Conservation (phyloP, 2,797 vertebrate species). For the Peromyscus aztecus region DNA sequence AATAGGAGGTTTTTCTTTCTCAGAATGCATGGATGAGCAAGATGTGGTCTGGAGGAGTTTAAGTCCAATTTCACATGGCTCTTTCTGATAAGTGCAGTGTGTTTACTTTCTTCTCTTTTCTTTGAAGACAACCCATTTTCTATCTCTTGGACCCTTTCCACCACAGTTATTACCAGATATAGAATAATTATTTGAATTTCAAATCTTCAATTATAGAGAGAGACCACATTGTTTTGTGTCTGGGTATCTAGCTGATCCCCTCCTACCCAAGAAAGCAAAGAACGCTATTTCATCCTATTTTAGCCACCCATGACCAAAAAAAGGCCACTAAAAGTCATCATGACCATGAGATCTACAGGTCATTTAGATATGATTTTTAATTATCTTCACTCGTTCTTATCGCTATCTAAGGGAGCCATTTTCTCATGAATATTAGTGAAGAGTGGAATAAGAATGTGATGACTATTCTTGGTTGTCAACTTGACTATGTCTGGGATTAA, state of each 20-base stretch:
- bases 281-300: neutral
- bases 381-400: neutral
- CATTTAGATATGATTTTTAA: no score
- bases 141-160: neutral
- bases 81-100: neutral
- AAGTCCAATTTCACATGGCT: neutral
- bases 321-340: neutral
- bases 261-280: neutral
- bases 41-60: neutral
- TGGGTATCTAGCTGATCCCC: fast-evolving
- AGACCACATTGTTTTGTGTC: neutral
- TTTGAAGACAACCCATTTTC: no score
- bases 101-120: neutral
- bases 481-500: neutral
- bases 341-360: neutral
- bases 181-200: neutral
- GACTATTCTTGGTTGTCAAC: neutral
- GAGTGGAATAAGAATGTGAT: neutral
- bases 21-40: neutral
- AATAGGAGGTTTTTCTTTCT: neutral
- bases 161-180: neutral
- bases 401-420: neutral
- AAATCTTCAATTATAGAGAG: neutral
- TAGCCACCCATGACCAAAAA: neutral
- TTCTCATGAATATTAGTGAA: neutral